Base-by-base conservation (phyloP, 2,888 invertebrate species). In the Perithous albicinctus region DNA sequence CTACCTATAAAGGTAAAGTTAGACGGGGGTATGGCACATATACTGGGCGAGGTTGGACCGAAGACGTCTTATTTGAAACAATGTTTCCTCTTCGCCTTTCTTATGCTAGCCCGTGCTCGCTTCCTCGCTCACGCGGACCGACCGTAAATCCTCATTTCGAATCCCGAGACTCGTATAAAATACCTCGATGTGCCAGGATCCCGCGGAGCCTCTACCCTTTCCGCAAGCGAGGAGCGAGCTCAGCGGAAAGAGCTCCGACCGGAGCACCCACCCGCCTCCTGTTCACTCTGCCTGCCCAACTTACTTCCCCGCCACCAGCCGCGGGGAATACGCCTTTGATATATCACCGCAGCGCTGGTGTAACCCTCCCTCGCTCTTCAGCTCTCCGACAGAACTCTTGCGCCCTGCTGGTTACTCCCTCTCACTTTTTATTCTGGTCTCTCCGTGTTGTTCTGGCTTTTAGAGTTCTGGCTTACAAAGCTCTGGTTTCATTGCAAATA, bases 81-180 rank as follows among this genome's bases (percentile, higher is more conserved):
- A 91, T 92, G 91, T 92, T 90, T 86, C 86, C 84, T 59, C 72
- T 61, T 86, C 85, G 83, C 72, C 81, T 83, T 85, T 64, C 56
- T 32, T 26, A n/a, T n/a, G 56, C 26, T 35, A 48, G 29, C 29
- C 15, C 59, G 20, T 18, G 51, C 29, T 18, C 46, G 66, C 84
- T 85, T 82, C 82, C 82, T 84, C 87, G 78, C 76, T 78, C 75
- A 73, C 84, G 84, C 88, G 86, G 87, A 85, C 90, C 88, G 90
- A 86, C 90, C 92, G 91, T 92, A 92, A 92, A 92, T 92, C 88
- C 90, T 91, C 91, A 91, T 92, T 91, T 88, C 90, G 88, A 91
- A 91, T 91, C 84, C 80, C 89, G 87, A 89, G 90, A 90, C 90
- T 90, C 91, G 87, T 92, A 92, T 92, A 91, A 91, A 91, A 91